Conservation (phyloP, 2,113 vertebrate genomes). For the Condylura cristata region DNA sequence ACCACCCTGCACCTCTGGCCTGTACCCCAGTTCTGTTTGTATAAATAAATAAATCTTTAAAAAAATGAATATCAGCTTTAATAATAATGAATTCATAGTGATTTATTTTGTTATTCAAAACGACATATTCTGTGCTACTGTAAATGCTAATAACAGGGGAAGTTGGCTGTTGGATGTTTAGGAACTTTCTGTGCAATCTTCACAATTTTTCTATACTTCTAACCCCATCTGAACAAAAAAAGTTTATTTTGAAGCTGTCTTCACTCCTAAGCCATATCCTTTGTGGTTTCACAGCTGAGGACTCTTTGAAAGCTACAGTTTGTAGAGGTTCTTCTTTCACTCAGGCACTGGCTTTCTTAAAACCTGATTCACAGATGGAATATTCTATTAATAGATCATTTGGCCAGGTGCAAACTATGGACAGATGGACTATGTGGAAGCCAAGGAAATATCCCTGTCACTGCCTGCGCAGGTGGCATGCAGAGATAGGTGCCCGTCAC, state of each 20-base stretch:
- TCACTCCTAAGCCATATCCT: slow-evolving; percentile 2
- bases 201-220: not conserved
- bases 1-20: no score
- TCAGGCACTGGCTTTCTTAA: slow-evolving; percentile 30
- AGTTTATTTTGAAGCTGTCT: not conserved
- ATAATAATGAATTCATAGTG: not conserved
- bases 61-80: no score
- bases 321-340: not conserved
- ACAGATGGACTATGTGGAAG: not conserved
- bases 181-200: not conserved
- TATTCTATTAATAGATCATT: slow-evolving; percentile 36
- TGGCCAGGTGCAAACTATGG: not conserved
- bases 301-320: not conserved
- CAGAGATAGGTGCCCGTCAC: slow-evolving; percentile 6
- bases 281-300: slow-evolving; percentile 26
- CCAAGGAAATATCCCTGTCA: not conserved
- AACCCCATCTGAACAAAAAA: not conserved
- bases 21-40: no score
- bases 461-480: not conserved
- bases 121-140: not conserved
- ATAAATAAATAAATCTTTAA: no score
- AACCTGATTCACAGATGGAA: not conserved
- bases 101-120: not conserved
- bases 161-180: not conserved
- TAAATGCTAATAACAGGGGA: not conserved